Conservation (phyloP, 2,888 invertebrate genomes). For the Eristalinus aeneus region DNA sequence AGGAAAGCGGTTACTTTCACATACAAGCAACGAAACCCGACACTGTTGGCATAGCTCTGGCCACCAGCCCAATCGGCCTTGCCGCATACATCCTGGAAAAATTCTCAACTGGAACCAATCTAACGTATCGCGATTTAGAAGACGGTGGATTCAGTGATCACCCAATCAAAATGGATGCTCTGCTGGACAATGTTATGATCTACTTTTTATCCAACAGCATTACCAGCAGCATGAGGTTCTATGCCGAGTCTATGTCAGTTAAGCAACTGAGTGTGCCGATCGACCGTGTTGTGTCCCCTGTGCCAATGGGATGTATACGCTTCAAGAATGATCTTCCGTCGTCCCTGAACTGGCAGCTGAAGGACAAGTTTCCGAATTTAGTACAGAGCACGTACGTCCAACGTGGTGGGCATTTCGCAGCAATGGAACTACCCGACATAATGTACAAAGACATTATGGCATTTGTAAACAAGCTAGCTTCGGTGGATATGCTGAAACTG, state of each 20-base stretch:
- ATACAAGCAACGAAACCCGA: conserved; percentile 92
- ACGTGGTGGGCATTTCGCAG: conserved; percentile 78
- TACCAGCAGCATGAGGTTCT: conserved; percentile 88
- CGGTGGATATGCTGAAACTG: background rate
- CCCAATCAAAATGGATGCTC: conserved; percentile 84
- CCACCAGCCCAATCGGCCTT: conserved; percentile 89
- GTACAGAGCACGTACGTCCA: conserved; percentile 75
- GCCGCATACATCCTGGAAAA: conserved; percentile 93
- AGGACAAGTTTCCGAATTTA: conserved; percentile 76
- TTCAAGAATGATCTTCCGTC: conserved; percentile 76
- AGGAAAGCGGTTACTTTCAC: conserved; percentile 84
- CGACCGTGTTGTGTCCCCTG: conserved; percentile 75
- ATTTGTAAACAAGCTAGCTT: conserved; percentile 37
- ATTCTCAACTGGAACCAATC: conserved; percentile 88
- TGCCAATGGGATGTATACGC: conserved; percentile 77
- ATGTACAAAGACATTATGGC: conserved; percentile 76
- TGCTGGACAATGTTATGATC: conserved; percentile 91
- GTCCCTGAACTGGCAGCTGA: conserved; percentile 72
- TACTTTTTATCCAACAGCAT: conserved; percentile 90
- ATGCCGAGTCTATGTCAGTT: conserved; percentile 84
- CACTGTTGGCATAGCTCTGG: conserved; percentile 86
- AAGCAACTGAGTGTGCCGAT: conserved; percentile 75
- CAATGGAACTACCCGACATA: conserved; percentile 76
- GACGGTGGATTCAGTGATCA: conserved; percentile 86
- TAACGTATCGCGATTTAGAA: conserved; percentile 79